Percentiles rank a stretch among this genome's conserved stretches.
Evolutionary conservation across 2,797 vertebrate genomes (phyloP).

Genomic region (Cyclopterus lumpus): DNA sequence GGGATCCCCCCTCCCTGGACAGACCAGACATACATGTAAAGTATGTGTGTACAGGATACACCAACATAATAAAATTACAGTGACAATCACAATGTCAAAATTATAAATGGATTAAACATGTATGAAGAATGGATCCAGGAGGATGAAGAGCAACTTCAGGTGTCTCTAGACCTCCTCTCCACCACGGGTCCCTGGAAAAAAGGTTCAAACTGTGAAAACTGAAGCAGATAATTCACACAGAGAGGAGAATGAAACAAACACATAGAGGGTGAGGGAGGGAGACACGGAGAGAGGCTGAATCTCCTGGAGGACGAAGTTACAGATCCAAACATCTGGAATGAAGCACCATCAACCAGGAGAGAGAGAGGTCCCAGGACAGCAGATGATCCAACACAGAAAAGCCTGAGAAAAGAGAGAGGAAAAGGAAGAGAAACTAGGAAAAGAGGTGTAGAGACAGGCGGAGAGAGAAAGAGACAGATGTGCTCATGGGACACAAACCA

Average conservation of each 20-base stretch:
- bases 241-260: no score
- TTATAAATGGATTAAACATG: background rate
- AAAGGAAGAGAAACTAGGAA: background rate
- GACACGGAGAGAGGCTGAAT: background rate
- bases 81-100: background rate
- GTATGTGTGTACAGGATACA: no score
- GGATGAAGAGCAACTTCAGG: no score
- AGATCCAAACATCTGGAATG: slow-evolving; percentile 1
- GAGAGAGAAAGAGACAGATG: background rate
- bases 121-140: no score
- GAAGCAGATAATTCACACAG: no score
- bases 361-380: background rate
- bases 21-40: no score
- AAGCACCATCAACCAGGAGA: background rate
- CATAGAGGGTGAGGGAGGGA: no score
- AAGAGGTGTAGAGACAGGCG: no score
- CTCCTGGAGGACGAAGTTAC: background rate
- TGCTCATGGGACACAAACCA: background rate
- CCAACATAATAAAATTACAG: background rate
- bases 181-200: no score
- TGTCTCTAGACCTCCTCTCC: no score
- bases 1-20: no score
- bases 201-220: no score
- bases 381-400: background rate
- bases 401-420: background rate